Conservation (phyloP, 2,797 vertebrate genomes). For the Sebastes goodei region DNA sequence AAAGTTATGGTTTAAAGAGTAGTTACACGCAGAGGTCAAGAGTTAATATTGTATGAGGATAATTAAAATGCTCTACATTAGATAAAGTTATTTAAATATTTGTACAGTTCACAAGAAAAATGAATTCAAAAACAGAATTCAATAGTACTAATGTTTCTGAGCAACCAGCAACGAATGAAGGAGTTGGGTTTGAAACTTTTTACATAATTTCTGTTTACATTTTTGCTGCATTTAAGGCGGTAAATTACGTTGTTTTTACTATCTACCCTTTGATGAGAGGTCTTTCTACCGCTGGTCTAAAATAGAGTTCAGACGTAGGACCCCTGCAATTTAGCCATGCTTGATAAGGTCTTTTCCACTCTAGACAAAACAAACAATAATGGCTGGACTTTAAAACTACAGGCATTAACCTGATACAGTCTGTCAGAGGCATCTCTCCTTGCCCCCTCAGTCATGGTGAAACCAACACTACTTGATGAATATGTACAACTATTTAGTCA, state of each 20-base stretch:
- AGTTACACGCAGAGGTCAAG: slow-evolving; percentile 53
- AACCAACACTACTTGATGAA: slow-evolving; percentile 42
- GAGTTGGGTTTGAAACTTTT: slow-evolving; percentile 19
- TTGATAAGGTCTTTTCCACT: slow-evolving; percentile 46
- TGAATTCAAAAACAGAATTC: slow-evolving; percentile 34
- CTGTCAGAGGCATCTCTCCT: slow-evolving; percentile 40
- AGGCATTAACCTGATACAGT: slow-evolving; percentile 58
- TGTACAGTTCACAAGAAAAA: slow-evolving; percentile 79
- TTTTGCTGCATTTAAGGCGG: slow-evolving; percentile 45
- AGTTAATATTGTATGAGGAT: slow-evolving; percentile 52
- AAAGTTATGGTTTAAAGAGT: slow-evolving; percentile 40
- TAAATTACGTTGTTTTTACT: slow-evolving; percentile 45
- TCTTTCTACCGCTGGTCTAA: slow-evolving; percentile 48
- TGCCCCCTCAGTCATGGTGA: slow-evolving; percentile 53
- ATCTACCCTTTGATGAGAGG: slow-evolving; percentile 52
- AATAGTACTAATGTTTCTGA: slow-evolving; percentile 40
- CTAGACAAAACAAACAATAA: slow-evolving; percentile 61
- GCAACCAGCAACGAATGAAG: slow-evolving; percentile 34
- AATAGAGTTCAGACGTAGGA: slow-evolving; percentile 47
- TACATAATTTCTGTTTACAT: slow-evolving; percentile 41
- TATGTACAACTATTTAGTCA: slow-evolving; percentile 64
- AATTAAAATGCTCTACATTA: slow-evolving; percentile 67
- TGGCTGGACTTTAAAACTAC: slow-evolving; percentile 59
- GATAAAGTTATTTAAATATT: slow-evolving; percentile 75
- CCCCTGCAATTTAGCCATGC: slow-evolving; percentile 47